Conservation (phyloP, 23 tunicate species). For the Styela clava region DNA sequence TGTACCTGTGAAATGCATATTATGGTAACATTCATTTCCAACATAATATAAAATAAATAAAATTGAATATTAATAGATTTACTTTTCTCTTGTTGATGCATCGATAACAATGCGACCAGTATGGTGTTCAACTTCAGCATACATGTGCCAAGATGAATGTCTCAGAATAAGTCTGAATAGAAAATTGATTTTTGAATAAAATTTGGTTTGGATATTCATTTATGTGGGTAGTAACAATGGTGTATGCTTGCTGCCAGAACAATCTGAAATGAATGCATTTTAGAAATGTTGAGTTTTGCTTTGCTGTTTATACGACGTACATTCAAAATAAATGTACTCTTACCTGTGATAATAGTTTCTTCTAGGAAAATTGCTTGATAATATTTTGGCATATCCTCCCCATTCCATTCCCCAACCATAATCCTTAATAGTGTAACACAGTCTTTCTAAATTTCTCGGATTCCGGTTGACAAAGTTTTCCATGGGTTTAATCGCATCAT, state of each 20-base stretch:
- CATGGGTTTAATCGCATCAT: conserved; percentile 2
- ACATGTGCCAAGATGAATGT: conserved; percentile 30
- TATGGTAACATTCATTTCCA: too few species aligned
- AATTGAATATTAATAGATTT: too few species aligned
- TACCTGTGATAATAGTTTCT: conserved; percentile 54
- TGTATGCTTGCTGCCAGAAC: too few species aligned
- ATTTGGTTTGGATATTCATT: too few species aligned
- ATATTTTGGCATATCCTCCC: conserved; percentile 2
- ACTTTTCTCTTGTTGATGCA: conserved; percentile 60
- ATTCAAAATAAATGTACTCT: too few species aligned
- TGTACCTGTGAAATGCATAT: conserved; percentile 30
- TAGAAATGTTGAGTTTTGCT: too few species aligned
- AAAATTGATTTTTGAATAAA: too few species aligned
- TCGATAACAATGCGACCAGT: conserved; percentile 34
- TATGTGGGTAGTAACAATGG: too few species aligned
- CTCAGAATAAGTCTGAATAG: conserved; percentile 39
- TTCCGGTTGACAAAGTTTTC: conserved; percentile 45
- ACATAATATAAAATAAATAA: too few species aligned
- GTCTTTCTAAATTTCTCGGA: conserved; percentile 53
- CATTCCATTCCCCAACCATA: conserved; percentile 56
- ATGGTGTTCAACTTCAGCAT: conserved; percentile 54
- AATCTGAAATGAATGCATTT: too few species aligned
- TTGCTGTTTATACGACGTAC: too few species aligned
- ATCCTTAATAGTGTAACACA: conserved; percentile 40
- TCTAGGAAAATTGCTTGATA: conserved; percentile 35